Base-by-base conservation (phyloP, 2,888 invertebrate genomes). In the Auanema freiburgensis region DNA sequence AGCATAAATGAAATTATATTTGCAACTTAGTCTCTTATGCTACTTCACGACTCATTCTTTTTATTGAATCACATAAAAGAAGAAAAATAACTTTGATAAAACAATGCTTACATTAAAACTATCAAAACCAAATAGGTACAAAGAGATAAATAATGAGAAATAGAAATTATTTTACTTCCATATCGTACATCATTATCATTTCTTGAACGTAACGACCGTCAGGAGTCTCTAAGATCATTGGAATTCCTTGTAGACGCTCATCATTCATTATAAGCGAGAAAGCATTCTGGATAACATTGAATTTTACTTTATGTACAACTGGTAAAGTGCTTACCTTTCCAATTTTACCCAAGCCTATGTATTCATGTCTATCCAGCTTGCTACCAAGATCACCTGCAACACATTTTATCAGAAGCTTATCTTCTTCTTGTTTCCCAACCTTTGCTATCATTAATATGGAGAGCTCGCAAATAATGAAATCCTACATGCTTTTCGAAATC, bases 391-490 rank as follows among this genome's bases (percentile, higher is more conserved):
- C 78, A 18, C 85, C 86, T 86, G 67, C 12, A 77, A 50, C 53
- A 41, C 46, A 21, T 55, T 14, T 33, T 33, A n/a, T n/a, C n/a
- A 33, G 33, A 33, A 33, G 8, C 3, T 3, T 5, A 33, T 3
- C 16, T 14, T 11, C 41, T 21, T 18, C n/a, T 25, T 1, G 18
- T 42, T 44, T 14, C 61, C 71, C 64, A 71, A 86, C 86, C 85
- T 79, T 85, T 85, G 2, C 86, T 86, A 74, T 87, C 87, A 79
- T 87, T 87, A 14, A 87, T 69, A 74, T 87, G 87, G 18, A 87
- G 57, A 2, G 85, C 87, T 64, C 85, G 85, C 46, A 87, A 79
- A 66, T 85, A 86, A 42, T 85, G 65, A 54, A 86, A 80, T 2
- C 86, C 86, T 67, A 87, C 76, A 41, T 82, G 78, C 11, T 71